Evolutionary conservation across 2,888 invertebrate genomes (phyloP), one percentile per base, ranked within the genome.

Genomic region (Rhamnusium bicolor): DNA sequence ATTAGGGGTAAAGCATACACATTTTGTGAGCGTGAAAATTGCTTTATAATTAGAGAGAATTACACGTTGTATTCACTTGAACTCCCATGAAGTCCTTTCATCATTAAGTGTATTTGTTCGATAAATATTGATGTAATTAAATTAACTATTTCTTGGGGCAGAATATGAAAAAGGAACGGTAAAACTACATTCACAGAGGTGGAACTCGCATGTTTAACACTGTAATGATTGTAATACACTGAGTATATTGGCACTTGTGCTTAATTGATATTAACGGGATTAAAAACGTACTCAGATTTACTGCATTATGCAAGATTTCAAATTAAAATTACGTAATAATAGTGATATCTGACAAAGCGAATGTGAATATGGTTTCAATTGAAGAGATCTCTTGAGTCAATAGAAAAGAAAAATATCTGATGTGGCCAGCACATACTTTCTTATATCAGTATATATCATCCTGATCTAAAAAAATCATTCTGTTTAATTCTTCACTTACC

Each of bases 61-160:
- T 58, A 32, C 58, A 32, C 19, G 27, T 32, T 32, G 58, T 32
- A 32, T 32, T 58, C 16, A 32, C 18, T 32, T 32, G 58, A 58
- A 32, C 58, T 58, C 16, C 58, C 18, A 16, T 32, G 19, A 16
- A 58, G n/a, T 16, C 58, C 58, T 58, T 58, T 58, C 58, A 58
- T 58, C 58, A 58, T 58, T 58, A 58, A 58, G 32, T 32, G 58
- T 58, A 32, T 58, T 58, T 29, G 58, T 58, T 58, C 32, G 24
- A 32, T 32, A 58, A 58, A 58, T 18, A 32, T 58, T 32, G 58
- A 18, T 32, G 58, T 24, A 58, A 58, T 29, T 58, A 58, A 58
- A 58, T 58, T 32, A 58, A 32, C 58, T 58, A 58, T 40, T 21
- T 21, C 53, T 53, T 19, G 32, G 58, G 32, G 32, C 40, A n/a